A percentile compares a stretch with the other conserved stretches of the same genome.
phyloP scores from a whole-genome alignment of 2,888 invertebrate species.

The Agriotes lineatus region DNA sequence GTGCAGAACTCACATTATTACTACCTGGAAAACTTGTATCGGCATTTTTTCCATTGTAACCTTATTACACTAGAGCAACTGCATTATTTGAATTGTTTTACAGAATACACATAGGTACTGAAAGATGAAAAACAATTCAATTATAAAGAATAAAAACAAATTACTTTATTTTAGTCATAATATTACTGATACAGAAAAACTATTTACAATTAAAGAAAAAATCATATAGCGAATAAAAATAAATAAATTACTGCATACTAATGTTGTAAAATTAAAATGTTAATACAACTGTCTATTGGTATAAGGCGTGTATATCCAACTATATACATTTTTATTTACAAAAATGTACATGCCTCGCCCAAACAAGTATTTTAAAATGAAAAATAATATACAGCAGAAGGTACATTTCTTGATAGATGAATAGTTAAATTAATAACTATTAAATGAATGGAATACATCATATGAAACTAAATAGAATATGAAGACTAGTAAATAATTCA shows the following conservation, averaged over 20 bases:
- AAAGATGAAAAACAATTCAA: no score
- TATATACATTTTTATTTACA: slow-evolving; percentile 21
- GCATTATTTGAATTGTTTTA: no score
- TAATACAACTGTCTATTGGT: not conserved
- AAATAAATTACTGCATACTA: slow-evolving; percentile 11
- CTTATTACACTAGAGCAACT: no score
- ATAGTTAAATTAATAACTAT: not conserved
- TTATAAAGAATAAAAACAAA: not conserved
- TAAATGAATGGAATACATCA: no score
- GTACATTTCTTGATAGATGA: not conserved
- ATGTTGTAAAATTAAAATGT: not conserved
- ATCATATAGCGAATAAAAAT: not conserved
- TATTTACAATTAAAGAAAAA: slow-evolving; percentile 2
- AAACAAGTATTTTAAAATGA: not conserved
- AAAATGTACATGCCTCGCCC: not conserved
- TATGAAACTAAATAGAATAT: no score
- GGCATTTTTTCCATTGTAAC: no score
- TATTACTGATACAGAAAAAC: not conserved
- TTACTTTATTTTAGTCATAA: not conserved
- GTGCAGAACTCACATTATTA: no score
- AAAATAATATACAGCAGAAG: not conserved
- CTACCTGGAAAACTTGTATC: no score
- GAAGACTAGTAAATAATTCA: no score
- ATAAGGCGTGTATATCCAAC: not conserved
- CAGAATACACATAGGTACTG: no score